Evolutionary conservation across 2,797 vertebrate species (phyloP).

Genomic region (Falco columbarius): DNA sequence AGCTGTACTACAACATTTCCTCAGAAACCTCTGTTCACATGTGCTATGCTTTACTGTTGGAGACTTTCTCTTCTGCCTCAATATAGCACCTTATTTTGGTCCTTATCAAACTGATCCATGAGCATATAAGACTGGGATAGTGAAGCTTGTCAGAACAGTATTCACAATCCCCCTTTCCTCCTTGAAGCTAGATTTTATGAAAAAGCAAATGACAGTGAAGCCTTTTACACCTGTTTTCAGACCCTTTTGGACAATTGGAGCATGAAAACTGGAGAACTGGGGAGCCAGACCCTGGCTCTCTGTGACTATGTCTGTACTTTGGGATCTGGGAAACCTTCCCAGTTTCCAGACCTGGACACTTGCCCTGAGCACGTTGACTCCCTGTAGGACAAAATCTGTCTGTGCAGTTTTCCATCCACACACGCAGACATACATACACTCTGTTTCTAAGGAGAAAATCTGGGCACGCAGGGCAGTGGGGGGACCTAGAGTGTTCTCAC

Average conservation of each 20-base stretch:
- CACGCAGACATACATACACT: fast-evolving
- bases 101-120: background rate
- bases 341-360: conserved; percentile 48
- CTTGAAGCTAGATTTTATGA: background rate
- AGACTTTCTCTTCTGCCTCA: background rate
- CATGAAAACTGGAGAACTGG: conserved; percentile 2
- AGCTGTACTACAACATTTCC: background rate
- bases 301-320: conserved; percentile 31
- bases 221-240: background rate
- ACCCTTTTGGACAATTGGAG: background rate
- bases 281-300: conserved; percentile 10
- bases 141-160: background rate
- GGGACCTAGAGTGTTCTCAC: background rate
- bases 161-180: background rate
- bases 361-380: conserved; percentile 7
- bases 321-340: conserved; percentile 50
- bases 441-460: conserved; percentile 11
- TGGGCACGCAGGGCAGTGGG: background rate
- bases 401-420: conserved; percentile 16
- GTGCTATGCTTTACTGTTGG: background rate
- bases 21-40: background rate
- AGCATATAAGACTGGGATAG: background rate
- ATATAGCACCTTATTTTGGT: background rate
- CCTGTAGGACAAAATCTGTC: conserved; percentile 14
- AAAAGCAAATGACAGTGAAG: background rate